phyloP scores from a whole-genome alignment of 35 echinoderm and acorn worm species.

The Antedon bifida region DNA sequence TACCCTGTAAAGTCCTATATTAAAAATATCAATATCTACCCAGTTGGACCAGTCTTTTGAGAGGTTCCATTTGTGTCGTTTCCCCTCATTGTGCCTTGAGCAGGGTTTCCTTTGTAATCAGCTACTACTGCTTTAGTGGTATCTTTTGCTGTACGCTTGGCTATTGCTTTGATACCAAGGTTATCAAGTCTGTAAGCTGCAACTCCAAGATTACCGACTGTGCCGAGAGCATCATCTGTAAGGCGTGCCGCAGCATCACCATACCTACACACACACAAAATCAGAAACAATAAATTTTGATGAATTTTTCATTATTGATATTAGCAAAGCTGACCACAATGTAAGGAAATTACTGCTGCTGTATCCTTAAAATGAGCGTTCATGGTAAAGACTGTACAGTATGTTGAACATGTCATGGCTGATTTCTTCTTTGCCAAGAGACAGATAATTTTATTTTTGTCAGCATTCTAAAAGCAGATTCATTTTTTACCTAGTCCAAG shows the following conservation, averaged over 20 bases:
- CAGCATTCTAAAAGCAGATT: too few relatives aligned
- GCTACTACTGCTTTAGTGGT: slow-evolving; percentile 57
- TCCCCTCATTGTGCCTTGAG: background rate
- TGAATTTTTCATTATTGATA: too few relatives aligned
- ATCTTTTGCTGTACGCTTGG: slow-evolving; percentile 80
- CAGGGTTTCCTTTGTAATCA: slow-evolving; percentile 34
- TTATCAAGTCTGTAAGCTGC: slow-evolving; percentile 64
- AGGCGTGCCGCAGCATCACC: slow-evolving; percentile 61
- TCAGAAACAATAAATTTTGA: background rate
- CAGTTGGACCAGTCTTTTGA: background rate
- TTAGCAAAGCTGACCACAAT: too few relatives aligned
- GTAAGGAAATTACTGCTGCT: too few relatives aligned
- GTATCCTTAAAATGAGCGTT: too few relatives aligned
- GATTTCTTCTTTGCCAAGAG: too few relatives aligned
- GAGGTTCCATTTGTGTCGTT: background rate
- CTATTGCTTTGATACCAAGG: slow-evolving; percentile 79
- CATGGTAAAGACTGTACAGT: too few relatives aligned
- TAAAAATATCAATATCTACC: too few relatives aligned
- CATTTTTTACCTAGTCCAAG: too few relatives aligned
- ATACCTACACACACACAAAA: slow-evolving; percentile 36
- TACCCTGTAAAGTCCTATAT: too few relatives aligned
- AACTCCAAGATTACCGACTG: slow-evolving; percentile 72
- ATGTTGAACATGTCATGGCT: too few relatives aligned
- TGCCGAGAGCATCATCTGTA: slow-evolving; percentile 55
- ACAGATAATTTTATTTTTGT: too few relatives aligned